Percentiles rank a stretch among this genome's conserved stretches.
phyloP scores from a whole-genome alignment of 2,113 vertebrate species.

The Neotoma lepida region DNA sequence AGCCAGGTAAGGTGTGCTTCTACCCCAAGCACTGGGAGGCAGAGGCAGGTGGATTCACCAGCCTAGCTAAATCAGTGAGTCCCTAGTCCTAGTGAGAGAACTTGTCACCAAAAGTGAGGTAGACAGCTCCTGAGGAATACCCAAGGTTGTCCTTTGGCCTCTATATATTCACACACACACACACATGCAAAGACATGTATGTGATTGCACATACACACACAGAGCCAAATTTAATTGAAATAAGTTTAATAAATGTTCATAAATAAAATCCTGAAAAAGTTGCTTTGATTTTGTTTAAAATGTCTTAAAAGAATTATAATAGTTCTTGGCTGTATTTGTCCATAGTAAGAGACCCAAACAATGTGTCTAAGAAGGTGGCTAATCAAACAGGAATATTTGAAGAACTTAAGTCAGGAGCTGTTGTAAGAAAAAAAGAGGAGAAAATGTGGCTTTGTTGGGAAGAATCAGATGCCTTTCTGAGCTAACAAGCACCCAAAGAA shows the following conservation, averaged over 20 bases:
- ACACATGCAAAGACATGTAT: neutral
- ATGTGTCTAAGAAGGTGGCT: neutral
- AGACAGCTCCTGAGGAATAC: neutral
- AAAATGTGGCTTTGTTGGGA: neutral
- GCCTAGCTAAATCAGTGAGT: neutral
- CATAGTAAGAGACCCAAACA: neutral
- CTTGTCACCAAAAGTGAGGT: neutral
- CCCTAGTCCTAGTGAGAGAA: neutral
- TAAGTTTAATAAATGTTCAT: neutral
- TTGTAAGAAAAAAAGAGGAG: neutral
- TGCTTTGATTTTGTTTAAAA: slow-evolving; percentile 26
- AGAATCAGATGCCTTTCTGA: neutral
- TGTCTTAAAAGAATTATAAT: neutral
- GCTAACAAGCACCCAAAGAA: neutral
- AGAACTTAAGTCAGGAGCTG: slow-evolving; percentile 6
- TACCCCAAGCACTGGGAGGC: neutral
- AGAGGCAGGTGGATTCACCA: neutral
- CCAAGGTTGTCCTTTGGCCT: neutral
- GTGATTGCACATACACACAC: neutral
- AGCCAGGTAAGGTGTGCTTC: neutral
- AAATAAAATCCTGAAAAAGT: neutral
- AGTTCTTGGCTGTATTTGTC: neutral
- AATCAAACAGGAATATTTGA: slow-evolving; percentile 11
- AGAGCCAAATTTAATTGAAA: neutral
- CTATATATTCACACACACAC: too few relatives aligned